phyloP scores from a whole-genome alignment of 2,888 invertebrate genomes.

The Coecobrya sp. region DNA sequence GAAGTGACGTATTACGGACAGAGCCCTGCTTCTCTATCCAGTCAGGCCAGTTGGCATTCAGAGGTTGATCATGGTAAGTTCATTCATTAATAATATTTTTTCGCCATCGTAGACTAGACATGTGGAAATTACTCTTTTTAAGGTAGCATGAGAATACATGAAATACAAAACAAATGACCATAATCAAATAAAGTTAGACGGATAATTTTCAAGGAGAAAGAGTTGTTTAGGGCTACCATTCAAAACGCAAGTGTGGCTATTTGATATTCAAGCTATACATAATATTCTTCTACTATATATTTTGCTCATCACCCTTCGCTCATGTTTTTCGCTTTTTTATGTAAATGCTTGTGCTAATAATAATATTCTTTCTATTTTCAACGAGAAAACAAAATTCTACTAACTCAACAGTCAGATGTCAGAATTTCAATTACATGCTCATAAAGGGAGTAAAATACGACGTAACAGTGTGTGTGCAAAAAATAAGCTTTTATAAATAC shows the following conservation, averaged over 20 bases:
- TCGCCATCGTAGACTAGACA: too few species aligned
- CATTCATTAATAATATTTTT: neutral
- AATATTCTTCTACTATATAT: neutral
- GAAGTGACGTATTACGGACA: conserved; percentile 89
- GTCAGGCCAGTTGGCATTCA: conserved; percentile 89
- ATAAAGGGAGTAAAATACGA: conserved; percentile 58
- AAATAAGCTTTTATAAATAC: neutral
- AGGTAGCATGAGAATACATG: too few species aligned
- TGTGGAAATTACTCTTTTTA: too few species aligned
- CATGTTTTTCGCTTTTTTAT: neutral
- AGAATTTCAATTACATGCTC: conserved; percentile 39
- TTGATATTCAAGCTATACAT: neutral
- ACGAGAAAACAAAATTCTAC: neutral
- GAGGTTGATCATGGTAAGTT: conserved; percentile 89
- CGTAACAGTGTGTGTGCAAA: neutral
- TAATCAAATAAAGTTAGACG: neutral
- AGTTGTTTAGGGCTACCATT: neutral
- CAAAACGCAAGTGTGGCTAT: neutral
- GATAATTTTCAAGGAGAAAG: neutral
- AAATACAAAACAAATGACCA: neutral
- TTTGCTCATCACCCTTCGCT: conserved; percentile 7
- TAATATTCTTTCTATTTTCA: neutral
- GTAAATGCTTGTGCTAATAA: neutral
- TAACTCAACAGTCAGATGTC: neutral
- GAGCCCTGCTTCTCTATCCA: conserved; percentile 89